These are phyloP conservation scores for Liposcelis brunnea DNA, from an alignment of 2,888 invertebrate species.

Conservation along the genomic window DNA sequence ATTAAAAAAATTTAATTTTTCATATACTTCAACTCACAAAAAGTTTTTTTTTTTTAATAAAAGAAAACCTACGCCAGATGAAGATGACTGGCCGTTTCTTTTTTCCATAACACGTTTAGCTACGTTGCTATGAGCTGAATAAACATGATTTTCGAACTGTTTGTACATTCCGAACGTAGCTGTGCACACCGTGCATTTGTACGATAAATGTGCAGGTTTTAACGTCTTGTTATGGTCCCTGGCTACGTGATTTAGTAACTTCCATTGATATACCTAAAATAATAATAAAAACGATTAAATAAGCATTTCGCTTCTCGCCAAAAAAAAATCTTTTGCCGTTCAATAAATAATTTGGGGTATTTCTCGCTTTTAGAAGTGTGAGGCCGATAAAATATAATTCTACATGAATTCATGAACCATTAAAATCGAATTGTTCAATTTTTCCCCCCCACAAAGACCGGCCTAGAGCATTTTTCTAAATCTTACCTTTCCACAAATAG, in stretches of 20 bases:
- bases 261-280: conserved; percentile 79
- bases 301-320: conserved; percentile 1
- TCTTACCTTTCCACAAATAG: conserved; percentile 80
- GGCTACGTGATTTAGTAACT: conserved; percentile 77
- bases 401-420: too few relatives aligned
- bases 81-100: conserved; percentile 34
- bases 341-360: conserved; percentile 6
- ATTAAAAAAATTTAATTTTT: conserved; percentile 5
- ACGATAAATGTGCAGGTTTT: conserved; percentile 83
- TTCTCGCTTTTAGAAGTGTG: background rate
- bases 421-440: too few relatives aligned
- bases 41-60: too few relatives aligned
- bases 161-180: conserved; percentile 92
- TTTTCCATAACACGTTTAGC: conserved; percentile 74
- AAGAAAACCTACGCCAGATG: conserved; percentile 18
- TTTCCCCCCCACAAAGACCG: too few relatives aligned
- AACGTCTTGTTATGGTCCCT: conserved; percentile 80
- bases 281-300: conserved; percentile 10
- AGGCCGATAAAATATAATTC: conserved; percentile 6
- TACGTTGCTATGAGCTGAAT: conserved; percentile 80
- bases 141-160: conserved; percentile 86
- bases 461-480: too few relatives aligned
- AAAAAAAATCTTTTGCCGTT: too few relatives aligned
- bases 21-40: too few relatives aligned
- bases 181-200: conserved; percentile 89